Evolutionary conservation across 2,113 vertebrate genomes (phyloP), one percentile per base, ranked within the genome.

Genomic region (Trogon surrucura): DNA sequence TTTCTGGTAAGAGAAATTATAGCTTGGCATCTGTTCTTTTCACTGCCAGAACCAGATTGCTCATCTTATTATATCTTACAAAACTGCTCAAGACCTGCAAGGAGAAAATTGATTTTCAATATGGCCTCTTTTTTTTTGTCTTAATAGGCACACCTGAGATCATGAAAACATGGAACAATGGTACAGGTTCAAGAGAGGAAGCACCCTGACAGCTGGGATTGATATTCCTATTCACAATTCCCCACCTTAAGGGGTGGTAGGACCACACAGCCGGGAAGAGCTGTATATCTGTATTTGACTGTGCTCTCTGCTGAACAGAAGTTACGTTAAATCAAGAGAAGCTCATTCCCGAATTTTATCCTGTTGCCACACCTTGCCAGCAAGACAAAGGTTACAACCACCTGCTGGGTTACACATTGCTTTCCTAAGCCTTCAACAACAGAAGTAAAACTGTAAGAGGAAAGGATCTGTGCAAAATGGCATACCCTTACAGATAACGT

Each of bases 11-110:
- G 56, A 62, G 77, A 96, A 97, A 96, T 96, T 96, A 97, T 88
- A 97, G 94, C 94, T 93, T 92, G 88, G 84, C 95, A 94, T 97
- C 95, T 97, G 87, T 95, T 96, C 96, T 96, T 96, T 95, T 95
- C 94, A 91, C 95, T 95, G 96, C 95, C 93, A 96, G 94, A 97
- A 97, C 91, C 95, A 96, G 95, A 95, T 96, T 97, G 97, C 94
- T 96, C 88, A 96, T 97, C 95, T 96, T 97, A 94, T 96, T 97
- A 96, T 94, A 96, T 70, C 90, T 96, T 96, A 95, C 58, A 96
- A 96, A 97, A 97, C 90, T 96, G 94, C 62, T 95, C 77, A 80
- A 83, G 92, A 96, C 91, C 94, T 94, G 80, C 84, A 95, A 96
- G 88, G 70, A 93, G 86, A 93, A 96, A 97, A 96, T 91, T 96